These are phyloP conservation scores for Sphaeridia pumilis DNA, from an alignment of 2,888 invertebrate genomes.

Conservation along the genomic window DNA sequence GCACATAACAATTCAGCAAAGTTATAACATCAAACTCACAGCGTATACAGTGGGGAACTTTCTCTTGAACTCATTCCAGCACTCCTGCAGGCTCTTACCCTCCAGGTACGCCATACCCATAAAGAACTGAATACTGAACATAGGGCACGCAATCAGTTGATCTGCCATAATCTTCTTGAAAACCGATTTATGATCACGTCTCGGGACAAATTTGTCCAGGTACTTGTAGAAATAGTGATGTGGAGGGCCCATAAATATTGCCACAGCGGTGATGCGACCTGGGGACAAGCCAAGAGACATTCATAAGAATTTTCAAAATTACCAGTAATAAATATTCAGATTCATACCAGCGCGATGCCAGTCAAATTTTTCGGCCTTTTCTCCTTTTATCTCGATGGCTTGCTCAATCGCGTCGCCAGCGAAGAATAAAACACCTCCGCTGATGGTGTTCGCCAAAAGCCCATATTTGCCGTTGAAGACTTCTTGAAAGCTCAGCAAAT, in stretches of 20 bases:
- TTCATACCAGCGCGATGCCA: slow-evolving; percentile 48
- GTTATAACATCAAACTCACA: too few relatives aligned
- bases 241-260: slow-evolving; percentile 62
- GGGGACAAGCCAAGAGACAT: slow-evolving; percentile 36
- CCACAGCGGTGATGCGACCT: slow-evolving; percentile 67
- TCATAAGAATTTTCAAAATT: neutral
- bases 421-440: slow-evolving; percentile 64
- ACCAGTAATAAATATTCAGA: too few relatives aligned
- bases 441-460: slow-evolving; percentile 62
- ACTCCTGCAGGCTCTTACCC: slow-evolving; percentile 47
- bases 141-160: slow-evolving; percentile 61
- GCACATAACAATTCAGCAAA: too few relatives aligned
- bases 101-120: slow-evolving; percentile 67
- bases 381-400: slow-evolving; percentile 50
- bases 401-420: slow-evolving; percentile 69
- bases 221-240: slow-evolving; percentile 73
- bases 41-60: slow-evolving; percentile 63
- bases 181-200: slow-evolving; percentile 48
- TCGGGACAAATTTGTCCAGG: slow-evolving; percentile 57
- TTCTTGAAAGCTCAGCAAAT: too few relatives aligned
- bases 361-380: slow-evolving; percentile 44
- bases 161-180: slow-evolving; percentile 58
- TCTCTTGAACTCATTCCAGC: slow-evolving; percentile 49
- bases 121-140: slow-evolving; percentile 66
- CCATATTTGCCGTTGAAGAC: slow-evolving; percentile 51